Conservation (phyloP, 2,797 vertebrate species). For the Spinus olivaceus region DNA sequence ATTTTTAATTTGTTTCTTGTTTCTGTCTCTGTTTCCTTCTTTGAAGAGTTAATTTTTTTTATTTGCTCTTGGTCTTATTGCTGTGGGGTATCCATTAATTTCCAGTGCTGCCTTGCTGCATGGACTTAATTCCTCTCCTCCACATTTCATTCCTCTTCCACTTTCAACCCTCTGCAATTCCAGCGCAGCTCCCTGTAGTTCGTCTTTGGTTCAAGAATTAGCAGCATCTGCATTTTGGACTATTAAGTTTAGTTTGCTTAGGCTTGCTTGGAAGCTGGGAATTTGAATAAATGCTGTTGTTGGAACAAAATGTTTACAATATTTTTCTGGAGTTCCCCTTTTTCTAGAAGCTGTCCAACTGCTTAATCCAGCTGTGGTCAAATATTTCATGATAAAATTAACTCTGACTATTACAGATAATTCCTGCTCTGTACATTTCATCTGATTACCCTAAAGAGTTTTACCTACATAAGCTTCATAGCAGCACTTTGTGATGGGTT, state of each 20-base stretch:
- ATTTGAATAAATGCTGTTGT: not conserved
- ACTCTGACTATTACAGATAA: not conserved
- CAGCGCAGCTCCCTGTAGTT: not conserved
- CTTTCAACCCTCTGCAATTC: not conserved
- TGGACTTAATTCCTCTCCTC: not conserved
- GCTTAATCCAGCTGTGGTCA: not conserved
- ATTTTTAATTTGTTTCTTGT: not conserved
- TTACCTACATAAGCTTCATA: not conserved
- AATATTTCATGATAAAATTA: not conserved
- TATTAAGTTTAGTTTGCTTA: not conserved
- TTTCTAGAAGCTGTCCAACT: not conserved
- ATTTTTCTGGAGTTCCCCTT: conserved; percentile 15
- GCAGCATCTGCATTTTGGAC: not conserved
- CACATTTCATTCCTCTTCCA: not conserved
- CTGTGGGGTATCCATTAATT: not conserved
- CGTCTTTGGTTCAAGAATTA: not conserved
- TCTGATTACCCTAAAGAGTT: not conserved
- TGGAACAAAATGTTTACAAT: not conserved
- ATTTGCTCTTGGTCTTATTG: not conserved
- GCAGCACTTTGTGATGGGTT: not conserved
- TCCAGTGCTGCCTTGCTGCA: not conserved
- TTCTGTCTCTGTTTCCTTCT: not conserved
- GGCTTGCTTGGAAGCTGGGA: not conserved
- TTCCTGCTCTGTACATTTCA: not conserved
- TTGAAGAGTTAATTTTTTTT: not conserved